A percentile compares a stretch with the other conserved stretches of the same genome.
Evolutionary conservation across 2,888 invertebrate species (phyloP).

Genomic region (Xestoiulus laeticollis): DNA sequence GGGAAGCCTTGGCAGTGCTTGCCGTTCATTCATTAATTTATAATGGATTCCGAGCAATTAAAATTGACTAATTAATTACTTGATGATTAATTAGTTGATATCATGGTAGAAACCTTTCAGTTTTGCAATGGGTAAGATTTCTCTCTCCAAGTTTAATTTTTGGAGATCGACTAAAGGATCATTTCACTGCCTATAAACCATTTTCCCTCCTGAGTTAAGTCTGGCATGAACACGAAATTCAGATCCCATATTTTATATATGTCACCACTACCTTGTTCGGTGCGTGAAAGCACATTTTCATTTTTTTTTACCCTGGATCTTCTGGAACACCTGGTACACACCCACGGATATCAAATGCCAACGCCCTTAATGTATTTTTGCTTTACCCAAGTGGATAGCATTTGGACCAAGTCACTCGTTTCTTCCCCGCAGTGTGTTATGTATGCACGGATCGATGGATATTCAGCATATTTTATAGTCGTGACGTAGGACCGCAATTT

Average conservation of each 20-base stretch:
- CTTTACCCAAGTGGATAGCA: conserved; percentile 31
- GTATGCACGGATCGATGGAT: conserved; percentile 34
- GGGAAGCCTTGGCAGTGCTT: background rate
- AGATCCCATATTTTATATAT: conserved; percentile 12
- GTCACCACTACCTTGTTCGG: background rate
- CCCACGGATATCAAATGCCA: conserved; percentile 44
- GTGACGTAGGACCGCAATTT: conserved; percentile 16
- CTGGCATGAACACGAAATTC: background rate
- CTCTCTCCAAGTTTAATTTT: background rate
- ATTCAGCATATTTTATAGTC: conserved; percentile 43
- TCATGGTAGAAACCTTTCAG: background rate
- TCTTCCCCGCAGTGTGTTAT: background rate
- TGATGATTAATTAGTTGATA: background rate
- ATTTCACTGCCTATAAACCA: background rate
- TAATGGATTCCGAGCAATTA: background rate
- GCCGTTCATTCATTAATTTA: background rate
- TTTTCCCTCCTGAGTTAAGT: conserved; percentile 3
- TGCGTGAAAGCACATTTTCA: conserved; percentile 34
- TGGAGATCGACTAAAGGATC: background rate
- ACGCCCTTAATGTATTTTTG: conserved; percentile 45
- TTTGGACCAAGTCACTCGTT: background rate
- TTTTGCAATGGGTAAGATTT: background rate
- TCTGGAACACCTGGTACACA: conserved; percentile 43
- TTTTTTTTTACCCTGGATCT: conserved; percentile 29
- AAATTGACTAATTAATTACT: background rate